Evolutionary conservation across 1,140 invertebrate species (phyloP).

Genomic region (Brachionus rubens): DNA sequence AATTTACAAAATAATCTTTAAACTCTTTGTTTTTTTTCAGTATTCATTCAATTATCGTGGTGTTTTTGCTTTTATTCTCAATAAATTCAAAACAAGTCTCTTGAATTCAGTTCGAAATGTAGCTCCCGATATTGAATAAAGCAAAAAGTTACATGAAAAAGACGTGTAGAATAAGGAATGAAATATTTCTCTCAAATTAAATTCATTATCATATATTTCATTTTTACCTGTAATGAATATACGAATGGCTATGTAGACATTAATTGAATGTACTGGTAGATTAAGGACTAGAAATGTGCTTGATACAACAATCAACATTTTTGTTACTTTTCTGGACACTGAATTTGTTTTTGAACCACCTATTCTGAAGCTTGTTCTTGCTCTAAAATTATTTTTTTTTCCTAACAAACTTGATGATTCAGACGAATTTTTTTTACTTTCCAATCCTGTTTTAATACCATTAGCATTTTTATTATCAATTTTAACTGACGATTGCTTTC

Average conservation of each 20-base stretch:
- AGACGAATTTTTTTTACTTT: slow-evolving; percentile 3
- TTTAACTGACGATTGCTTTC: background rate
- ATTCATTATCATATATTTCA: background rate
- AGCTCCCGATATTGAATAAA: slow-evolving; percentile 40
- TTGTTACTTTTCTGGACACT: slow-evolving; percentile 26
- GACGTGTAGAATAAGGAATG: slow-evolving; percentile 27
- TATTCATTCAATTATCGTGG: no score
- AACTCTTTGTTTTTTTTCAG: no score
- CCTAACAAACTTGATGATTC: slow-evolving; percentile 3
- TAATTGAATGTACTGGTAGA: slow-evolving; percentile 29
- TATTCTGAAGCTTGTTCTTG: slow-evolving; percentile 7
- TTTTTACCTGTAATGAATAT: slow-evolving; percentile 27
- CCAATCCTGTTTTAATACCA: no score
- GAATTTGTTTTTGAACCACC: slow-evolving; percentile 9
- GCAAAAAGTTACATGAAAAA: slow-evolving; percentile 41
- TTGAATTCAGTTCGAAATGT: slow-evolving; percentile 44
- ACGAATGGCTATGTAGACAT: slow-evolving; percentile 24
- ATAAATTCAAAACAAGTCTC: background rate
- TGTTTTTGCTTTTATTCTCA: slow-evolving; percentile 20
- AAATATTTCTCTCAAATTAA: slow-evolving; percentile 24
- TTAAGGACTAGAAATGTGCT: slow-evolving; percentile 43
- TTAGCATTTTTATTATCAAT: background rate
- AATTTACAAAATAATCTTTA: no score
- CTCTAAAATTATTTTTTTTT: background rate
- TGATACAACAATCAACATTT: slow-evolving; percentile 42